phyloP scores from a whole-genome alignment of 2,113 vertebrate species.

The Pomatostomus ruficeps region DNA sequence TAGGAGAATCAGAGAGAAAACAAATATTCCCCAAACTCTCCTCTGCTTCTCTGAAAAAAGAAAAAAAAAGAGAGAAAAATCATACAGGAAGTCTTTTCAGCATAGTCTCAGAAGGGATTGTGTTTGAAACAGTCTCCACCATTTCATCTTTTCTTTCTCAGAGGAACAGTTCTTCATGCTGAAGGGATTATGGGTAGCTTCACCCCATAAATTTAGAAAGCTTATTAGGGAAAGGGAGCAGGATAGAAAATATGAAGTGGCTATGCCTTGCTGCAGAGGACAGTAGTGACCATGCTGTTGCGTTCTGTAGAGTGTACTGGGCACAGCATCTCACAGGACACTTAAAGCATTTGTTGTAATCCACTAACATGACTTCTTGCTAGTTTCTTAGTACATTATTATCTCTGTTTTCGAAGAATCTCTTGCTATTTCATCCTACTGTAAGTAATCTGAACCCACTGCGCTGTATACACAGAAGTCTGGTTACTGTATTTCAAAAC shows the following conservation, averaged over 20 bases:
- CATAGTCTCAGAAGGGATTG: neutral
- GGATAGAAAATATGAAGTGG: neutral
- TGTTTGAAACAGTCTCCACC: neutral
- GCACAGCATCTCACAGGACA: neutral
- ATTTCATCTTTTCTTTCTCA: neutral
- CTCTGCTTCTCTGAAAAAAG: neutral
- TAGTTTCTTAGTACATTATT: neutral
- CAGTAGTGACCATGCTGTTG: neutral
- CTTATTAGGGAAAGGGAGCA: neutral
- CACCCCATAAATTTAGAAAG: neutral
- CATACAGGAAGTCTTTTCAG: neutral
- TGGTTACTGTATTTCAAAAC: neutral
- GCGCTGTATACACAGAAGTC: neutral
- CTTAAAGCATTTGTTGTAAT: neutral
- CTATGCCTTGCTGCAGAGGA: neutral
- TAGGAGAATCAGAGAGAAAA: neutral
- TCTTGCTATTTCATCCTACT: neutral
- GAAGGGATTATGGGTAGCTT: neutral
- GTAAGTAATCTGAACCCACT: neutral
- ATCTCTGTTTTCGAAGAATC: neutral
- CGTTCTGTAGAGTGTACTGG: rapidly evolving
- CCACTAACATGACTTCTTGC: neutral
- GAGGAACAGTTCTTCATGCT: neutral
- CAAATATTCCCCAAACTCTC: neutral
- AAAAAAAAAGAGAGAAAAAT: neutral